phyloP scores from a whole-genome alignment of 2,888 invertebrate species.

The Caenorhabditis japonica region DNA sequence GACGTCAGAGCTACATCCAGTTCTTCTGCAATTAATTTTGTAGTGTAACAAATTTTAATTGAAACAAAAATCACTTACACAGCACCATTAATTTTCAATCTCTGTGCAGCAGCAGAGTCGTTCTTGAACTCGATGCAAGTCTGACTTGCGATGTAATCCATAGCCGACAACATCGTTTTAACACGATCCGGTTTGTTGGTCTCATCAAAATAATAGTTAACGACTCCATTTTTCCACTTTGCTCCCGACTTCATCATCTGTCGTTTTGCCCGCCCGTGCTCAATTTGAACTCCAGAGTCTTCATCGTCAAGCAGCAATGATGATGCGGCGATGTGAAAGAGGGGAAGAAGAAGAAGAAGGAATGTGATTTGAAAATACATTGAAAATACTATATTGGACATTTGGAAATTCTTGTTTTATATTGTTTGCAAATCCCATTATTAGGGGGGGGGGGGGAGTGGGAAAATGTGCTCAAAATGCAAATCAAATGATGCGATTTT shows the following conservation, averaged over 20 bases:
- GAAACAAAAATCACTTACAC: background rate
- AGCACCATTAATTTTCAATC: background rate
- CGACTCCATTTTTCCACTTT: slow-evolving; percentile 8
- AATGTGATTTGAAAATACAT: background rate
- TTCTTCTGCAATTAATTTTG: background rate
- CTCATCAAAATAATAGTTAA: slow-evolving; percentile 11
- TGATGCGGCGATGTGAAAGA: background rate
- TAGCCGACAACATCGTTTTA: background rate
- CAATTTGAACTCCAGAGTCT: no score
- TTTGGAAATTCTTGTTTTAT: background rate
- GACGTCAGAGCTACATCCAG: slow-evolving; percentile 3
- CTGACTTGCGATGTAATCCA: slow-evolving; percentile 13
- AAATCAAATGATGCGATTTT: no score
- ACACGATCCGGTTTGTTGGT: no score
- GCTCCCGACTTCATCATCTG: slow-evolving; percentile 8
- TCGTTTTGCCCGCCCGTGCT: slow-evolving; percentile 15
- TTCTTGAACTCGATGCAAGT: slow-evolving; percentile 26
- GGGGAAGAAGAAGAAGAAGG: background rate
- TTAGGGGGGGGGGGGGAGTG: background rate
- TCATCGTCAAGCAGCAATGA: background rate
- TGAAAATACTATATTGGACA: no score
- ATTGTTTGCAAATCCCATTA: background rate
- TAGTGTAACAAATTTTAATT: background rate
- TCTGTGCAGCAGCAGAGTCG: background rate
- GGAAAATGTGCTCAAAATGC: no score